Evolutionary conservation across 1,140 invertebrate species (phyloP), one percentile per base, ranked within the genome.

Genomic region (Dendrolimus kikuchii): DNA sequence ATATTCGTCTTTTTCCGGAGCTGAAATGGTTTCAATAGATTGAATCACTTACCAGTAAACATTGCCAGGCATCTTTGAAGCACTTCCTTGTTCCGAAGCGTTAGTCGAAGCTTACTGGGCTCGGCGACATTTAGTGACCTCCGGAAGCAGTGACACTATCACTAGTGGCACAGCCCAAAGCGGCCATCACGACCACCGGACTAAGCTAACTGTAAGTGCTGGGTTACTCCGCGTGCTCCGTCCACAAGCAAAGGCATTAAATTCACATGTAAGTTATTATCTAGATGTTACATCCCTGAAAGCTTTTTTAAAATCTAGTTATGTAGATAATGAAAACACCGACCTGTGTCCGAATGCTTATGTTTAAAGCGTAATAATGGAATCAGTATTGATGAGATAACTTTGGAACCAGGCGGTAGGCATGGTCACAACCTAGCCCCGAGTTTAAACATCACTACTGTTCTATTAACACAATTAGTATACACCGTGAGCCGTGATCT

Each of bases 201-300:
- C 77, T 65, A 86, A 86, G 83, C 83, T 81, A 81, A 84, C 83
- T 86, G 83, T 86, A 86, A 86, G 83, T 86, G 81, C 80, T 77
- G 71, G 73, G 83, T 86, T 86, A 86, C 81, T 84, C 80, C 80
- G 80, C 83, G 81, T 78, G 83, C 75, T 84, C 83, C 81, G 70
- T 61, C 73, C 64, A 74, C 59, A 79, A 86, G 82, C 81, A 81
- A 73, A 82, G 81, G 79, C 78, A 83, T 84, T 86, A 83, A 77
- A 82, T 64, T 79, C 68, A 84, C 74, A 81, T 73, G 68, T 72
- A 75, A 78, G 71, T 84, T 82, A 81, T 75, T 61, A 63, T 66
- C 51, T 23, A 23, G 23, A 66, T 70, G 74, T 84, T 86, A 84
- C 74, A 54, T 72, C 77, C 79, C 68, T 81, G 77, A 60, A 86